Conservation (phyloP, 2,888 invertebrate genomes). For the Drosophila macrospina region DNA sequence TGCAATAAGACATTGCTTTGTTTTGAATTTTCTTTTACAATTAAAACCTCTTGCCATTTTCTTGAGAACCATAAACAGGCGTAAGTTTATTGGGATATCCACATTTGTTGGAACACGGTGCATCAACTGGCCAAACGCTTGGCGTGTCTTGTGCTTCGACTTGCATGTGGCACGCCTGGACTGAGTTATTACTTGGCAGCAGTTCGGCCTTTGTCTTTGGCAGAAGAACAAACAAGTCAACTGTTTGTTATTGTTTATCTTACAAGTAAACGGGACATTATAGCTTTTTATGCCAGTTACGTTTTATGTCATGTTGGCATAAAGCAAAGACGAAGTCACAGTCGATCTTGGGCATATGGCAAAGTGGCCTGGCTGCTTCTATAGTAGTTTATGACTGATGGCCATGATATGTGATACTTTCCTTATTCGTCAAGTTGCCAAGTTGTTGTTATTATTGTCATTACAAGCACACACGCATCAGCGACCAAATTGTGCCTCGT, state of each 20-base stretch:
- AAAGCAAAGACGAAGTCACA: constrained; percentile 52
- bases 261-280: constrained; percentile 68
- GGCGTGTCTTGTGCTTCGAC: constrained; percentile 46
- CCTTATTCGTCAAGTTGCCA: constrained; percentile 43
- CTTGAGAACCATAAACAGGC: neutral
- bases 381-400: constrained; percentile 76
- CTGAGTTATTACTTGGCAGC: constrained; percentile 61
- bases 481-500: constrained; percentile 45
- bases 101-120: constrained; percentile 35
- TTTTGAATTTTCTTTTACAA: constrained; percentile 10
- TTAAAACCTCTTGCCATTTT: neutral
- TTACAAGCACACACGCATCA: constrained; percentile 63
- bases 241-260: constrained; percentile 76
- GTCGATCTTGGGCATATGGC: constrained; percentile 42
- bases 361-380: constrained; percentile 27
- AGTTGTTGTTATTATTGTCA: constrained; percentile 44
- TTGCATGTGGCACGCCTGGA: constrained; percentile 68
- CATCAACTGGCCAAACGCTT: constrained; percentile 50
- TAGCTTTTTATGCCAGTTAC: constrained; percentile 80
- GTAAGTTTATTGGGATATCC: no score
- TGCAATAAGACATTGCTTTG: neutral
- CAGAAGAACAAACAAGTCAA: constrained; percentile 55
- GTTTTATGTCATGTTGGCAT: constrained; percentile 67
- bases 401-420: constrained; percentile 68
- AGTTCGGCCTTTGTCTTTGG: constrained; percentile 49